phyloP scores from a whole-genome alignment of 2,888 invertebrate species.

The Cybosia mesomella region DNA sequence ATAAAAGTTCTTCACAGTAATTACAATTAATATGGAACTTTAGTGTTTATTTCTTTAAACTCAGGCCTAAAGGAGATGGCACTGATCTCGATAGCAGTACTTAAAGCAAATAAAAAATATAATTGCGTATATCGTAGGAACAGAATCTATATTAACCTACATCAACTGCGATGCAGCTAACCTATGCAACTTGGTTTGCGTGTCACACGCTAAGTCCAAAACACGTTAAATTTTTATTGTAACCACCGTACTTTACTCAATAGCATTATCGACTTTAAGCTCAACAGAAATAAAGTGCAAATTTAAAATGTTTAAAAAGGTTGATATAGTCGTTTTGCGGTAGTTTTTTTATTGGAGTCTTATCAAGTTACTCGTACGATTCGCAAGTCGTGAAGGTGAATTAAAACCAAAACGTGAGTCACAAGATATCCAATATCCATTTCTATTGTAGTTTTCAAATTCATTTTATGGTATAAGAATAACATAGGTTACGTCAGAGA shows the following conservation, averaged over 20 bases:
- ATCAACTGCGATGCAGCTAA: conserved; percentile 72
- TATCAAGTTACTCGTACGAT: conserved; percentile 76
- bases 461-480: conserved; percentile 44
- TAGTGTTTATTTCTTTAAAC: neutral
- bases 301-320: conserved; percentile 20
- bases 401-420: conserved; percentile 68
- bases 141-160: conserved; percentile 74
- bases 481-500: conserved; percentile 32
- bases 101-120: conserved; percentile 56
- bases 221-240: conserved; percentile 38
- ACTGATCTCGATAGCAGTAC: conserved; percentile 10
- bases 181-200: conserved; percentile 76
- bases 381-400: conserved; percentile 67
- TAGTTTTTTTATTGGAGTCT: conserved; percentile 49
- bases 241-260: conserved; percentile 27
- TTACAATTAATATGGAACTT: neutral
- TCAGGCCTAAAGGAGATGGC: conserved; percentile 9
- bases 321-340: conserved; percentile 33
- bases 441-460: conserved; percentile 55
- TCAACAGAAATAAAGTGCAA: neutral
- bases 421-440: conserved; percentile 67
- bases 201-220: conserved; percentile 72
- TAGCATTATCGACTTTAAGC: conserved; percentile 30
- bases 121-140: conserved; percentile 69
- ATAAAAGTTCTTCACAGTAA: neutral